Evolutionary conservation across 2,113 vertebrate genomes (phyloP).

Genomic region (Lontra canadensis): DNA sequence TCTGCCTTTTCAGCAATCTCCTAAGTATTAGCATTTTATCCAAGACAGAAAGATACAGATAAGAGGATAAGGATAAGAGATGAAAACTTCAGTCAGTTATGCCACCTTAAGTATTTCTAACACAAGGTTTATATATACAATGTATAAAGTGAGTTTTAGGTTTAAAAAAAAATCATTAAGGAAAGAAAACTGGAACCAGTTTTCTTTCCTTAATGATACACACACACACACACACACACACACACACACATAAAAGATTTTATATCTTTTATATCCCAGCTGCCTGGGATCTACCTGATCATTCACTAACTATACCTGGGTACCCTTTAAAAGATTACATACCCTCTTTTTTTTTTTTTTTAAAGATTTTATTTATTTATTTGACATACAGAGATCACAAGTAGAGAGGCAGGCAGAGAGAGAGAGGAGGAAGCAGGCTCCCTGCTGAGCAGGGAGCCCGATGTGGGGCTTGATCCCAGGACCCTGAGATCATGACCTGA

Average conservation of each 20-base stretch:
- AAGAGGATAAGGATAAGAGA: neutral
- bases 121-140: neutral
- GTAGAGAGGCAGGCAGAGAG: too few relatives aligned
- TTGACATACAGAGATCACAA: too few relatives aligned
- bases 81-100: conserved; percentile 2
- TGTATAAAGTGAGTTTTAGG: neutral
- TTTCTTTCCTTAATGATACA: too few relatives aligned
- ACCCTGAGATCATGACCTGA: too few relatives aligned
- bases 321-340: neutral
- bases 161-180: neutral
- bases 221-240: too few relatives aligned
- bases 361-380: neutral
- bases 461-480: too few relatives aligned
- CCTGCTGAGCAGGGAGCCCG: too few relatives aligned
- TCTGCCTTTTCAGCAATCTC: neutral
- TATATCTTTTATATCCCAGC: neutral
- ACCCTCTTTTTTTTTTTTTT: neutral
- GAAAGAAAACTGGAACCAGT: neutral
- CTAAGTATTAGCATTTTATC: neutral
- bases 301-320: neutral
- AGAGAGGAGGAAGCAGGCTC: too few relatives aligned
- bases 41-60: neutral
- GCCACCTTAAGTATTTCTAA: neutral
- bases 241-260: too few relatives aligned
- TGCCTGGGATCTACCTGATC: neutral